Conservation (phyloP, 37 sponge, comb jelly and placozoan species). For the Beroe ovata region DNA sequence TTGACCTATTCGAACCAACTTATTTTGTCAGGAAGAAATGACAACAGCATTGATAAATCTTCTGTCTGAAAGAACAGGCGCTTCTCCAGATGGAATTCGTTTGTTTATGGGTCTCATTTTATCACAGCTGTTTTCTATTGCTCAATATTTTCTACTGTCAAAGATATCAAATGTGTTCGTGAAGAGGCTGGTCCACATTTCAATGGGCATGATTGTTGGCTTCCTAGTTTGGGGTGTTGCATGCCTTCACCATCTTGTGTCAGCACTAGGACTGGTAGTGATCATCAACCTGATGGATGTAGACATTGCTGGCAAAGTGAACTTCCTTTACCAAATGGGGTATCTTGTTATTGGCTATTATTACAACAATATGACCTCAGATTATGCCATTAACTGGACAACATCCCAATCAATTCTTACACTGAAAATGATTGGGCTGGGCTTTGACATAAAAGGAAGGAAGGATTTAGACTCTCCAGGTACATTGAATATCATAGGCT, state of each 20-base stretch:
- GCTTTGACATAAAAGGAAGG: slow-evolving; percentile 16
- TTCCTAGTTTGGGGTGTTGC: background rate
- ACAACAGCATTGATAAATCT: background rate
- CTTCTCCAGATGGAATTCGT: background rate
- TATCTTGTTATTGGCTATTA: slow-evolving; percentile 49
- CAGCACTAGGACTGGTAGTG: background rate
- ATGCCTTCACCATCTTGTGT: slow-evolving; percentile 5
- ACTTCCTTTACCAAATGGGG: slow-evolving; percentile 27
- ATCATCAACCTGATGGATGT: background rate
- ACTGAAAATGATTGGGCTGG: slow-evolving; percentile 35
- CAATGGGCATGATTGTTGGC: background rate
- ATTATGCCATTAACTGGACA: slow-evolving; percentile 63
- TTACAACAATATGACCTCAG: slow-evolving; percentile 4
- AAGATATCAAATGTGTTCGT: background rate
- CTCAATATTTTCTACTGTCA: background rate
- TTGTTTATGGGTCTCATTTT: slow-evolving; percentile 3
- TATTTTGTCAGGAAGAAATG: background rate
- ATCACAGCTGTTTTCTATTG: slow-evolving; percentile 10
- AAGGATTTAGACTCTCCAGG: slow-evolving; percentile 5
- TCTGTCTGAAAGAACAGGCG: background rate
- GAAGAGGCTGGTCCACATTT: background rate
- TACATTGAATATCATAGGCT: background rate
- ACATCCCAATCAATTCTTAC: slow-evolving; percentile 39
- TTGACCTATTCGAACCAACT: too few species aligned
- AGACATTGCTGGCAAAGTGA: background rate